phyloP scores from a whole-genome alignment of 2,113 vertebrate species.

The Laterallus jamaicensis region DNA sequence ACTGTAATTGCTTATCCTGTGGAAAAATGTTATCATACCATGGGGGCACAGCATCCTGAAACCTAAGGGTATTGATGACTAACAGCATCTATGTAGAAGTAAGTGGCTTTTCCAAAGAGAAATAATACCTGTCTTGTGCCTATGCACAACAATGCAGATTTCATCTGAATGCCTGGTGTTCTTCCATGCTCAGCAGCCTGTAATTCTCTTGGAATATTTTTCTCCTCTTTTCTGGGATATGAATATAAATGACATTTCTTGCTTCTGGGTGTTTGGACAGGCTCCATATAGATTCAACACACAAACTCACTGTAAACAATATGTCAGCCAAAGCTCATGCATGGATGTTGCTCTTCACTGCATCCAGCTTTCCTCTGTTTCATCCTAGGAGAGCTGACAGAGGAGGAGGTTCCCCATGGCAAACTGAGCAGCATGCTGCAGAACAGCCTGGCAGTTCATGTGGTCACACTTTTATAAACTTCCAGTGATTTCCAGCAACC shows the following conservation, averaged over 20 bases:
- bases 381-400: neutral
- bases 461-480: neutral
- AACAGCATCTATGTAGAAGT: neutral
- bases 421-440: neutral
- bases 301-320: neutral
- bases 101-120: neutral
- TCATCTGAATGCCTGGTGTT: neutral
- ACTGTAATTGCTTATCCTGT: neutral
- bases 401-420: neutral
- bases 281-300: neutral
- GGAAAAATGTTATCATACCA: neutral
- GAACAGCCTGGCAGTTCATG: neutral
- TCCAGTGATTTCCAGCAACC: neutral
- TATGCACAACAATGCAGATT: fast-evolving
- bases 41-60: neutral
- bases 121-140: neutral
- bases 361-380: neutral
- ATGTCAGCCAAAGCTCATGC: neutral
- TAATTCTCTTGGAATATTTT: neutral
- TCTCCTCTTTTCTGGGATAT: neutral
- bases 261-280: neutral
- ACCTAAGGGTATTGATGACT: neutral
- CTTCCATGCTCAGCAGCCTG: neutral
- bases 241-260: neutral
- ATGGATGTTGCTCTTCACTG: neutral